Evolutionary conservation across 2,797 vertebrate species (phyloP).

Genomic region (Limosa lapponica): DNA sequence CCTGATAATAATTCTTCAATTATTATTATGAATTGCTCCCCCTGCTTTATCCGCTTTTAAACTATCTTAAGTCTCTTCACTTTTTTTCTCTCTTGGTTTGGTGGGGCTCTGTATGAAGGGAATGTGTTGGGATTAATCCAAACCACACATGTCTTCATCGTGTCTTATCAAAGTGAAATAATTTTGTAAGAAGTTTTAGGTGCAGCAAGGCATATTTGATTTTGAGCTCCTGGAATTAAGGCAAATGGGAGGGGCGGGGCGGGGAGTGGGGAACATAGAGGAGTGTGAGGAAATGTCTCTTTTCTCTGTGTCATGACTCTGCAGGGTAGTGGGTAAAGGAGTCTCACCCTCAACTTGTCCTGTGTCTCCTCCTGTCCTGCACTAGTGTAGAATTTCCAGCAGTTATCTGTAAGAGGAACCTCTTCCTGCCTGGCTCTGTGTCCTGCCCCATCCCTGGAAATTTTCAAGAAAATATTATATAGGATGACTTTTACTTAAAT

Average conservation of each 20-base stretch:
- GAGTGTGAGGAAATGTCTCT: not conserved
- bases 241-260: not conserved
- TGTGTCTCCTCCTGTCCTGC: not conserved
- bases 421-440: not conserved
- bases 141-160: not conserved
- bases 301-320: not conserved
- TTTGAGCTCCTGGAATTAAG: slow-evolving; percentile 16
- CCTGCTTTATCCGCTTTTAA: not conserved
- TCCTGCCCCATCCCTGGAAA: not conserved
- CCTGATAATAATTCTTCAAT: not conserved
- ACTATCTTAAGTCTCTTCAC: not conserved
- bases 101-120: not conserved
- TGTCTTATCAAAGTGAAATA: not conserved
- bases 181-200: not conserved
- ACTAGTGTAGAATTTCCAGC: not conserved
- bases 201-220: not conserved
- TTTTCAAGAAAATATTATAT: not conserved
- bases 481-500: not conserved
- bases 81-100: not conserved
- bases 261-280: not conserved
- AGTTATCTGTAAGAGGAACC: not conserved
- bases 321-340: not conserved
- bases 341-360: not conserved
- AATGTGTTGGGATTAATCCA: slow-evolving; percentile 10
- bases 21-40: not conserved